Evolutionary conservation across 2,888 invertebrate genomes (phyloP).

Genomic region (Ectobius pallidus): DNA sequence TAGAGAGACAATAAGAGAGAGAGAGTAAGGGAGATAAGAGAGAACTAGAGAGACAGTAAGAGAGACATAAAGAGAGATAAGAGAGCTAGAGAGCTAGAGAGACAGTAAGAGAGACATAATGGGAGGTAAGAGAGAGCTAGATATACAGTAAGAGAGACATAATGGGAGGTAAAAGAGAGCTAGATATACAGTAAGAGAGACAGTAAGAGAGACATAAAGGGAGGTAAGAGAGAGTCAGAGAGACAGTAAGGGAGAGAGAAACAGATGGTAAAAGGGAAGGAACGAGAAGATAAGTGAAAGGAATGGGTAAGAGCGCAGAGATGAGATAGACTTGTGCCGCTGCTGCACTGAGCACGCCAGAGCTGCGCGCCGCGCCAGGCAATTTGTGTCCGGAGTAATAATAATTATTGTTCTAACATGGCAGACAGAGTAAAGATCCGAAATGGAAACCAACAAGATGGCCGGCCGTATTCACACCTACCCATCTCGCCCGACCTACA

Average conservation of each 20-base stretch:
- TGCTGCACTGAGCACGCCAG: neutral
- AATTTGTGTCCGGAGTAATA: conserved; percentile 4
- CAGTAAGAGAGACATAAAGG: neutral
- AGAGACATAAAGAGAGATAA: too few species aligned
- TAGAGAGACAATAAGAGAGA: too few species aligned
- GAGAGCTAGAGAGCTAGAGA: too few species aligned
- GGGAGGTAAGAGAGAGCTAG: too few species aligned
- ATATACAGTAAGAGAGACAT: neutral
- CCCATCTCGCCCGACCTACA: too few species aligned
- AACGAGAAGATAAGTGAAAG: neutral
- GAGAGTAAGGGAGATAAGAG: too few species aligned
- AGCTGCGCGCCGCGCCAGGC: neutral
- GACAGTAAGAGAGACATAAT: too few species aligned
- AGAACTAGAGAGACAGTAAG: too few species aligned
- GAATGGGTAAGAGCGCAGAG: neutral
- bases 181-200: neutral
- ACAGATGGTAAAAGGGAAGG: neutral
- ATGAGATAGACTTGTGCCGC: neutral
- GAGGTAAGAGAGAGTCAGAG: neutral
- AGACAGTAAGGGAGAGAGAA: neutral
- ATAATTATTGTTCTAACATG: neutral
- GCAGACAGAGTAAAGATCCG: neutral
- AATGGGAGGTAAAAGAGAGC: neutral
- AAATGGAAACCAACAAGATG: conserved; percentile 3
- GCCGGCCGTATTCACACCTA: neutral